Evolutionary conservation across 2,797 vertebrate species (phyloP).

Genomic region (Echeneis naucrates): DNA sequence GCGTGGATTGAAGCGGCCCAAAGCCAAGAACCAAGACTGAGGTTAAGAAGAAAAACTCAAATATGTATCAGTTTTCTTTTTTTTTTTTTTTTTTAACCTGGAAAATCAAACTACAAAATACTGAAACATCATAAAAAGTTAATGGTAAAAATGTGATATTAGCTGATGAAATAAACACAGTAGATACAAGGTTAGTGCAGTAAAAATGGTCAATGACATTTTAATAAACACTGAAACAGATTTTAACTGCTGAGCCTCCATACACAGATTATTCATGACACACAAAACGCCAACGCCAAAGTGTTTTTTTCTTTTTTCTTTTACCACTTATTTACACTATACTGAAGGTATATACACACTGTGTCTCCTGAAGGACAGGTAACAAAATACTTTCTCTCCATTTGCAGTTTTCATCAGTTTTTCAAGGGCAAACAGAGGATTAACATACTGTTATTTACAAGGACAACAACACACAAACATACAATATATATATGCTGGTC

Average conservation of each 20-base stretch:
- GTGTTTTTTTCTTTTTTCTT: constrained; percentile 71
- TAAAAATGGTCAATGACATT: constrained; percentile 84
- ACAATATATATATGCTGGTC: constrained; percentile 81
- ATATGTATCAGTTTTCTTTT: background rate
- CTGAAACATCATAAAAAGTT: background rate
- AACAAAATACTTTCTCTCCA: constrained; percentile 88
- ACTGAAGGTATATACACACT: constrained; percentile 83
- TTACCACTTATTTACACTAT: constrained; percentile 90
- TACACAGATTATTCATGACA: constrained; percentile 87
- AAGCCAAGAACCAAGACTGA: background rate
- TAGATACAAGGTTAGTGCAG: constrained; percentile 73
- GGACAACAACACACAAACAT: constrained; percentile 86
- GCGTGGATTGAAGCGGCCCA: background rate
- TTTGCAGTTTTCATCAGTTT: constrained; percentile 68
- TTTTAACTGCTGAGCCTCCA: constrained; percentile 83
- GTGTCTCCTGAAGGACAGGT: constrained; percentile 86
- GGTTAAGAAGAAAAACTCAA: background rate
- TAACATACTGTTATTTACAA: constrained; percentile 87
- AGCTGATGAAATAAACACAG: constrained; percentile 60
- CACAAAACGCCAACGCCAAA: constrained; percentile 86
- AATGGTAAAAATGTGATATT: constrained; percentile 1
- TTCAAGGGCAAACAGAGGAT: constrained; percentile 82
- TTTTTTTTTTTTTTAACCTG: background rate
- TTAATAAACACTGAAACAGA: constrained; percentile 92
- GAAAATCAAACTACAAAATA: background rate